These are phyloP conservation scores for Coregonus suidteri DNA, from an alignment of 2,797 vertebrate genomes.

Conservation along the genomic window DNA sequence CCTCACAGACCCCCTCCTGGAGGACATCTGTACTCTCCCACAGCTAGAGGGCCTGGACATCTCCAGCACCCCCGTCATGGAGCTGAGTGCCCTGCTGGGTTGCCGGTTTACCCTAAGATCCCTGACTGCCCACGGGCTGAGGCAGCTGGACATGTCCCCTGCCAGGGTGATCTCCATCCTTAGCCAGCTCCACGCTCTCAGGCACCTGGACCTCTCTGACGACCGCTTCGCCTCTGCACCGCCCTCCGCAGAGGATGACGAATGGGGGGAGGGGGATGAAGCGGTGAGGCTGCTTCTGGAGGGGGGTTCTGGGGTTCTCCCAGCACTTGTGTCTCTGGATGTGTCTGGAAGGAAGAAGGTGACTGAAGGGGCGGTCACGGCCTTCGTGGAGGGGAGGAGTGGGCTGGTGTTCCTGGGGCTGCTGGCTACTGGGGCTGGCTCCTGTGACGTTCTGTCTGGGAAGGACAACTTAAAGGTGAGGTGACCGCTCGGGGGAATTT, in stretches of 20 bases:
- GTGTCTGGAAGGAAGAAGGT: constrained; percentile 88
- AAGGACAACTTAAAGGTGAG: constrained; percentile 87
- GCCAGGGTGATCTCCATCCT: constrained; percentile 83
- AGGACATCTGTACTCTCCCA: constrained; percentile 87
- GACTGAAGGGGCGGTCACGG: constrained; percentile 80
- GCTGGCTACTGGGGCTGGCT: constrained; percentile 87
- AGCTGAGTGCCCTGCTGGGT: constrained; percentile 84
- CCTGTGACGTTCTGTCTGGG: constrained; percentile 79
- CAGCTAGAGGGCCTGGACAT: constrained; percentile 90
- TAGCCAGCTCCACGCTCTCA: constrained; percentile 71
- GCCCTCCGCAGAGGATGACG: constrained; percentile 76
- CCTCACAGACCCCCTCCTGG: constrained; percentile 84
- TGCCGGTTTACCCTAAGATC: constrained; percentile 86
- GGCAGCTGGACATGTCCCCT: constrained; percentile 87
- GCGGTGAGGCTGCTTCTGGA: constrained; percentile 85
- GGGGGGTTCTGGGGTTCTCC: constrained; percentile 81
- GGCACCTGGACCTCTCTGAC: constrained; percentile 93
- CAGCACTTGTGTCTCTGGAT: constrained; percentile 86
- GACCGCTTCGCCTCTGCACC: constrained; percentile 75
- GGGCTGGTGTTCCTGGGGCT: constrained; percentile 89
- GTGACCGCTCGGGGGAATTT: too few species aligned
- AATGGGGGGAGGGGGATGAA: constrained; percentile 54
- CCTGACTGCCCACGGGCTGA: constrained; percentile 83
- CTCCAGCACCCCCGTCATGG: constrained; percentile 86
- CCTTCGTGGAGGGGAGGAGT: constrained; percentile 76